These are phyloP conservation scores for Lordiphosa mommai DNA, from an alignment of 1,140 invertebrate genomes.

Conservation along the genomic window DNA sequence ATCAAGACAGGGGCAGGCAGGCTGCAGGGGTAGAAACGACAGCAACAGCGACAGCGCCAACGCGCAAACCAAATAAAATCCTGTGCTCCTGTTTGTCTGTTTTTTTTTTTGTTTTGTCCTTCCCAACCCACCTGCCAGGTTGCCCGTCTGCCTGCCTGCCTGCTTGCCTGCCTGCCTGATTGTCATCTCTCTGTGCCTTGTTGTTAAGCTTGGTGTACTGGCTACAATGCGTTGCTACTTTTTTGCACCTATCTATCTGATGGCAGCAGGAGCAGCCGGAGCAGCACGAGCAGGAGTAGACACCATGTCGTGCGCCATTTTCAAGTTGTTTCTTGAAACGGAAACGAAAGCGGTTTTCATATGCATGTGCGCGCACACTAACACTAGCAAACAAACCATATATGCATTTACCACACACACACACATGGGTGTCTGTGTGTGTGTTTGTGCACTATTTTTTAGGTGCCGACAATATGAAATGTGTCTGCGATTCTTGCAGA, in stretches of 20 bases:
- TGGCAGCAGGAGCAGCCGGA: slow-evolving; percentile 32
- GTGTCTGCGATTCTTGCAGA: slow-evolving; percentile 48
- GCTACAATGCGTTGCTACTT: slow-evolving; percentile 39
- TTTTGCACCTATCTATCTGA: slow-evolving; percentile 71
- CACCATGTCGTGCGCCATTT: slow-evolving; percentile 67
- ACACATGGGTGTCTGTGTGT: not conserved
- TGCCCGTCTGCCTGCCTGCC: slow-evolving; percentile 28
- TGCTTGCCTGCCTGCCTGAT: slow-evolving; percentile 50
- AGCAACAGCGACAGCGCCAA: slow-evolving; percentile 25
- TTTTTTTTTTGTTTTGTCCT: slow-evolving; percentile 20
- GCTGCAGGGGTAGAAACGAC: slow-evolving; percentile 6
- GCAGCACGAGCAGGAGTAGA: slow-evolving; percentile 21
- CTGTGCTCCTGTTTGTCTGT: slow-evolving; percentile 63
- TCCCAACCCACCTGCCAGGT: not conserved
- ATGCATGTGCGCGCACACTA: slow-evolving; percentile 56
- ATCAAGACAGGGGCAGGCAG: no score
- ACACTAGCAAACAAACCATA: slow-evolving; percentile 19
- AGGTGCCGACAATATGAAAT: slow-evolving; percentile 69
- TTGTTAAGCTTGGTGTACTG: slow-evolving; percentile 29
- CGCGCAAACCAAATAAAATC: slow-evolving; percentile 64
- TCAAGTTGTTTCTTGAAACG: slow-evolving; percentile 69
- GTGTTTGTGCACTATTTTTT: not conserved
- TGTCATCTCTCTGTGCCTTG: slow-evolving; percentile 54
- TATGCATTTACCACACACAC: slow-evolving; percentile 6
- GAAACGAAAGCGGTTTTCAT: slow-evolving; percentile 75